Conservation (phyloP, 2,888 invertebrate species). For the Diploptera punctata region DNA sequence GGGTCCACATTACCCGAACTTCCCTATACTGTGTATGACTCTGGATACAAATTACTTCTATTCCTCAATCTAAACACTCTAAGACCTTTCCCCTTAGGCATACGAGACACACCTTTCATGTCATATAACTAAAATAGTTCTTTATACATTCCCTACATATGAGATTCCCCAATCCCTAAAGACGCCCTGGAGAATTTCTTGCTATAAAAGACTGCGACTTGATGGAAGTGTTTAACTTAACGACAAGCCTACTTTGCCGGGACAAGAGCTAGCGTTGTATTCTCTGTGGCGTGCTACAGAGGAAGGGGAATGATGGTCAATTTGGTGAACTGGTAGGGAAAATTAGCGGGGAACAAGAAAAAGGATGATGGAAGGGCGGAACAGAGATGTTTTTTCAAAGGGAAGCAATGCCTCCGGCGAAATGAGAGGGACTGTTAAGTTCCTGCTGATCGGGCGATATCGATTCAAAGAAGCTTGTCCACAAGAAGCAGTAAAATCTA, state of each 20-base stretch:
- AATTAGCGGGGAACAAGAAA: slow-evolving; percentile 26
- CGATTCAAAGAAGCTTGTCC: too few species aligned
- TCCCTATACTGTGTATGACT: too few species aligned
- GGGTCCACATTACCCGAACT: too few species aligned
- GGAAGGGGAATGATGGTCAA: slow-evolving; percentile 9
- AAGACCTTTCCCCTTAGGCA: too few species aligned
- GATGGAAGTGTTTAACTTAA: neutral
- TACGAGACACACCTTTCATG: too few species aligned
- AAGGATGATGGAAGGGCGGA: slow-evolving; percentile 16
- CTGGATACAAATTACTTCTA: too few species aligned
- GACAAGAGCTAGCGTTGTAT: neutral
- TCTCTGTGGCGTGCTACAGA: neutral
- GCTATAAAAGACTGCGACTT: neutral
- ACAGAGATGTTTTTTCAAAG: slow-evolving; percentile 1
- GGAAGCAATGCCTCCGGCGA: neutral
- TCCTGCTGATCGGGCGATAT: neutral
- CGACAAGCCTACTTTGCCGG: neutral
- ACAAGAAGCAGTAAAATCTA: too few species aligned
- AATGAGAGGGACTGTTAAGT: neutral
- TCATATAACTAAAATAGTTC: too few species aligned
- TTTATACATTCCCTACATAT: too few species aligned
- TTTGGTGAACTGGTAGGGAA: slow-evolving; percentile 27
- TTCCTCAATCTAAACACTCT: too few species aligned
- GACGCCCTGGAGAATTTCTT: neutral
- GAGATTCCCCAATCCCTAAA: neutral